Conservation (phyloP, 2,888 invertebrate species). For the Linnaemya vulpina region DNA sequence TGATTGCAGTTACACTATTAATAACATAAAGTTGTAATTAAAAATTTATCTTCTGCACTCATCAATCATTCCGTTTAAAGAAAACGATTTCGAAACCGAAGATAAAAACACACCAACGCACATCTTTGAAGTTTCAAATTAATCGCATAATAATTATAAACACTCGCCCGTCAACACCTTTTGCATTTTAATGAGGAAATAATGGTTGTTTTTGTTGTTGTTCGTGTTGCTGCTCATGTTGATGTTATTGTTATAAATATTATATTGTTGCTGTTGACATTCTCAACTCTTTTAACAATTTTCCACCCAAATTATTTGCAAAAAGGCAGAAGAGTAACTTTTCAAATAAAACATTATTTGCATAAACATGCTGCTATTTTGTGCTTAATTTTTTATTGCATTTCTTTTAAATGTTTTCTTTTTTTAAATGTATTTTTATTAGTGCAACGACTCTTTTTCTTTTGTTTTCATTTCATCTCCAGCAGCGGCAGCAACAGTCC, state of each 20-base stretch:
- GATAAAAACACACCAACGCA: not conserved
- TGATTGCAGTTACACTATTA: too few species aligned
- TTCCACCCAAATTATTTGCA: slow-evolving; percentile 53
- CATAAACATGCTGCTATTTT: slow-evolving; percentile 64
- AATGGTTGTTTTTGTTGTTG: slow-evolving; percentile 19
- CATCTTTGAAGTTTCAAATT: slow-evolving; percentile 15
- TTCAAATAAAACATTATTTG: slow-evolving; percentile 47
- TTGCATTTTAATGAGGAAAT: slow-evolving; percentile 56
- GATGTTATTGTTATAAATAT: not conserved
- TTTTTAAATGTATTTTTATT: slow-evolving; percentile 22
- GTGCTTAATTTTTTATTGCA: slow-evolving; percentile 38
- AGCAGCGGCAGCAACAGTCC: slow-evolving; percentile 9
- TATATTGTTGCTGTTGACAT: slow-evolving; percentile 20
- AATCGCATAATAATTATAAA: slow-evolving; percentile 37
- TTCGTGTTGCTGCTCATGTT: not conserved
- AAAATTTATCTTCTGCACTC: not conserved
- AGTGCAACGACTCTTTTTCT: slow-evolving; percentile 51
- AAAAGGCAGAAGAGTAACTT: slow-evolving; percentile 11
- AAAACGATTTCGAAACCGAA: not conserved
- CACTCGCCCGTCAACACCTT: slow-evolving; percentile 52
- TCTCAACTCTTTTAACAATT: slow-evolving; percentile 49
- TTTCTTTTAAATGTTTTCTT: slow-evolving; percentile 33
- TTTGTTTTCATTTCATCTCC: slow-evolving; percentile 28
- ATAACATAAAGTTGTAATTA: not conserved
- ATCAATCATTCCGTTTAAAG: too few species aligned